Evolutionary conservation across 2,888 invertebrate species (phyloP), one percentile per base, ranked within the genome.

Genomic region (Clepsis dumicolana): DNA sequence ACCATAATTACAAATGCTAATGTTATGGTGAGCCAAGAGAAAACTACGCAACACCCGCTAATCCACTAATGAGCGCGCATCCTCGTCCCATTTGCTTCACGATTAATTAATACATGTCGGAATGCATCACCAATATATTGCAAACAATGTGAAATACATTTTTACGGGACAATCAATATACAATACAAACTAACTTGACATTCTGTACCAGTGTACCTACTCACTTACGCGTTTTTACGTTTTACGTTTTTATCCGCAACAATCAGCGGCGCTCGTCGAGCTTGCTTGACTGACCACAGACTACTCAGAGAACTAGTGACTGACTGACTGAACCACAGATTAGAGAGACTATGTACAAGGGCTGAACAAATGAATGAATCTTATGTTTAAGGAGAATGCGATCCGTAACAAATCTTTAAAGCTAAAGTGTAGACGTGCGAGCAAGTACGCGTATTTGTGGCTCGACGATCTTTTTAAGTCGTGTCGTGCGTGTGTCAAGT

Each of bases 1-100:
- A 94, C 94, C 93, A 93, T 91, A 81, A 79, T 88, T 88, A 81
- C 71, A 74, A 77, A 79, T 77, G 16, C 52, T 63, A 38, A 62
- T 61, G 27, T 63, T 68, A 63, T 68, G 48, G 50, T 38, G 57
- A 44, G 59, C 63, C 53, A 68, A 24, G 41, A 61, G 21, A 41
- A 38, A 52, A 68, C 63, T 68, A 64, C 68, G 68, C 63, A 59
- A 68, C 57, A 64, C 62, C 14, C 25, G 25, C 35, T 35, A 57
- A 63, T 56, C 3, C 63, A 59, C 68, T 64, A 68, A 59, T 59
- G 18, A 68, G 24, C 59, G 29, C 29, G 52, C 18, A 59, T 62
- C 38, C 50, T 29, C 67, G 44, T 50, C 50, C 48, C 67, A 57
- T 67, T 63, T 35, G 41, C 48, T 38, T 48, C 1, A 16, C 14